phyloP scores from a whole-genome alignment of 2,113 vertebrate genomes.

The Oncorhynchus kisutch region DNA sequence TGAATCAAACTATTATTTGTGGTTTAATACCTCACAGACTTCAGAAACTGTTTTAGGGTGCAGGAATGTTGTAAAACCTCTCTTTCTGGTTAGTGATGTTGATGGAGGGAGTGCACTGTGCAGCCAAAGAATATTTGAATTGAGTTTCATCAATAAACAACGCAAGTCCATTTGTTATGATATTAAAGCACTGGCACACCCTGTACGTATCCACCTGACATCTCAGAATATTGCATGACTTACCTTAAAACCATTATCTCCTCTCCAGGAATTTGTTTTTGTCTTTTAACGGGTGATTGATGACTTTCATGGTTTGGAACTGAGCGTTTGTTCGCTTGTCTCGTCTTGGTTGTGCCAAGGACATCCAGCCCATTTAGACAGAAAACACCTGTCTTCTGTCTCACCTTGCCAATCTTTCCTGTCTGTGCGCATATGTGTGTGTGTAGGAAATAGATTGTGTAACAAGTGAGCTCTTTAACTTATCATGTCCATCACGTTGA shows the following conservation, averaged over 20 bases:
- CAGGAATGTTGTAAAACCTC: not conserved
- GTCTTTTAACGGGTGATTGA: constrained; percentile 41
- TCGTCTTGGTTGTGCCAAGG: not conserved
- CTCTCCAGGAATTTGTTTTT: constrained; percentile 40
- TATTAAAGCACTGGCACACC: not conserved
- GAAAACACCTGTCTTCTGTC: not conserved
- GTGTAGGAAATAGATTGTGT: not conserved
- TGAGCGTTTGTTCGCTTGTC: not conserved
- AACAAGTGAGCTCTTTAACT: not conserved
- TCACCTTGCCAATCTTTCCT: not conserved
- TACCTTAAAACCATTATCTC: constrained; percentile 8
- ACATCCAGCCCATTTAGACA: not conserved
- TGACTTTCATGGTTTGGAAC: constrained; percentile 13
- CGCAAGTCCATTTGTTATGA: constrained; percentile 2
- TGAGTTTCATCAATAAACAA: not conserved
- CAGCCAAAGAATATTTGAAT: not conserved
- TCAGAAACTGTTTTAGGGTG: no score
- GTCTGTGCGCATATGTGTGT: not conserved
- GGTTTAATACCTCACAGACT: no score
- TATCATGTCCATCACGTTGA: not conserved
- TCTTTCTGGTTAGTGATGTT: not conserved
- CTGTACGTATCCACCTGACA: constrained; percentile 3
- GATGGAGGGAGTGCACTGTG: not conserved
- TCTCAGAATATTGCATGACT: constrained; percentile 1
- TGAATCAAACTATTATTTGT: no score